Evolutionary conservation across 2,797 vertebrate species (phyloP), one percentile per base, ranked within the genome.

Genomic region (Austrolebias charrua): DNA sequence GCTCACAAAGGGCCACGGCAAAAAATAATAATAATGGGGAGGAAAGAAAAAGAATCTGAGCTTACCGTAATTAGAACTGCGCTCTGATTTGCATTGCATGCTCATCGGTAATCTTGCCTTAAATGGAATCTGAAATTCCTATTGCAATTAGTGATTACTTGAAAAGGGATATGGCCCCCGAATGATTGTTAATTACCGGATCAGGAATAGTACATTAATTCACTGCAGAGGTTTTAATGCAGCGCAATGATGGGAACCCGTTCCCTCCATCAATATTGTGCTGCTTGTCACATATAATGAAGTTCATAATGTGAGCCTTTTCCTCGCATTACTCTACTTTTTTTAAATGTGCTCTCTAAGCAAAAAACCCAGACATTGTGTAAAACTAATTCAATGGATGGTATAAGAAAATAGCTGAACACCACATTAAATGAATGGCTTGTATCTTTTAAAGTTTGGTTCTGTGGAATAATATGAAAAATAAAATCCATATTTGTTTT

Each of bases 121-220:
- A 90, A 89, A 88, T 88, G 82, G 79, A 87, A 89, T 87, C 83
- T 82, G 85, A 84, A 91, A 90, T 89, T 88, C 84, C 84, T 90
- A 87, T 89, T 90, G 86, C 90, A 91, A 91, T 92, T 88, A 91
- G 89, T 75, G 85, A 88, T 83, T 77, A 89, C 85, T 89, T 85
- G 86, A 90, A 88, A 90, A 87, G 84, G 86, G 86, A 92, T 88
- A 86, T 80, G 82, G 83, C 82, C 84, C 78, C 83, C 55, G 80
- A 87, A 90, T 85, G 86, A 86, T 84, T 85, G 89, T 90, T 90
- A 91, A 90, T 90, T 91, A 88, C 84, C 80, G 88, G 81, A 90
- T 89, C 88, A 83, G 80, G 84, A 90, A 88, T 82, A 80, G 83
- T 81, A 82, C 88, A 87, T 88, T 87, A 84, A 90, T 91, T 90